phyloP scores from a whole-genome alignment of 2,888 invertebrate species.

The Lithophane ornitopus region DNA sequence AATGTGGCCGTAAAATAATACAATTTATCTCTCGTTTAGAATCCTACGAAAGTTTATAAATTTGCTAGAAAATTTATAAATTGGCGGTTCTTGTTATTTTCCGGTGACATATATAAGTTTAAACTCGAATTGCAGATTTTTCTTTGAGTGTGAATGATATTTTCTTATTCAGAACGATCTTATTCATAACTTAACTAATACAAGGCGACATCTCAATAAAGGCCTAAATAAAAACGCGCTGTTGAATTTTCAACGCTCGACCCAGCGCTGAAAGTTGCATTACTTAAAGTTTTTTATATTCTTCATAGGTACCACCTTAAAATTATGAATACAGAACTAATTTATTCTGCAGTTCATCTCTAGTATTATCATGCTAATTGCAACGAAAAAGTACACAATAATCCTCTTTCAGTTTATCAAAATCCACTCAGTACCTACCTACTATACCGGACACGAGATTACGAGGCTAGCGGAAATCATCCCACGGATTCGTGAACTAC shows the following conservation, averaged over 20 bases:
- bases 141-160: neutral
- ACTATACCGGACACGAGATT: slow-evolving; percentile 8
- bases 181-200: neutral
- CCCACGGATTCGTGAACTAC: slow-evolving; percentile 3
- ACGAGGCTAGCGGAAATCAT: slow-evolving; percentile 4
- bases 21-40: no score
- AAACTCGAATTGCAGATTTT: neutral
- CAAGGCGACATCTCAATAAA: neutral
- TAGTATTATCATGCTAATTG: neutral
- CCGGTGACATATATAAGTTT: no score
- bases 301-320: neutral
- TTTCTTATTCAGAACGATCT: neutral
- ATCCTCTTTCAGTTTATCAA: slow-evolving; percentile 4
- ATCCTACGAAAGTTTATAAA: no score
- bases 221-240: neutral
- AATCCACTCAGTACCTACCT: neutral
- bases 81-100: no score
- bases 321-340: neutral
- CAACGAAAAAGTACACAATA: neutral
- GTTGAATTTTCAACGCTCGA: no score
- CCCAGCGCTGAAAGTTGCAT: no score
- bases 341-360: neutral
- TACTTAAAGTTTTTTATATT: neutral
- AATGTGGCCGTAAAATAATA: no score
- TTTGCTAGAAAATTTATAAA: no score